Evolutionary conservation across 1,140 invertebrate species (phyloP).

Genomic region (Anagrus nilaparvatae): DNA sequence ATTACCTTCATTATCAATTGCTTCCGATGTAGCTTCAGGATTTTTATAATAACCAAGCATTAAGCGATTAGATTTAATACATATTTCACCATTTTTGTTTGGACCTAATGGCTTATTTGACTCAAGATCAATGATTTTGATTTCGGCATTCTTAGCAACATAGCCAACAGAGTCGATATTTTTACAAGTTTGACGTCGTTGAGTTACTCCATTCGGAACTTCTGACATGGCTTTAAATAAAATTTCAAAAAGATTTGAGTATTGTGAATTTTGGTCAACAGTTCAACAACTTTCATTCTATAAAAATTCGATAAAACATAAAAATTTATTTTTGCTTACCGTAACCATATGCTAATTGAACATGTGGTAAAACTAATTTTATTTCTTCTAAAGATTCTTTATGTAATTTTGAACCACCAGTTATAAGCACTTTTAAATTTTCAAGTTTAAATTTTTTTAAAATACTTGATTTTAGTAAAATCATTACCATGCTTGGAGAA

Average conservation of each 20-base stretch:
- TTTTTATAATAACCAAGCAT: slow-evolving; percentile 40
- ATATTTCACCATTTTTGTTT: slow-evolving; percentile 33
- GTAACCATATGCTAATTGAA: background rate
- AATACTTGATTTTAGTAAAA: too few relatives aligned
- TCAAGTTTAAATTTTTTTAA: too few relatives aligned
- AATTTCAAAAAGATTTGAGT: too few relatives aligned
- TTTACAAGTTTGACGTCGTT: background rate
- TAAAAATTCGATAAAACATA: too few relatives aligned
- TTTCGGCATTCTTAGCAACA: slow-evolving; percentile 7
- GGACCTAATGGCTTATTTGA: slow-evolving; percentile 18
- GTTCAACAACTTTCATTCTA: too few relatives aligned
- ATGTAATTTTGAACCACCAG: background rate
- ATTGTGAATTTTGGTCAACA: too few relatives aligned
- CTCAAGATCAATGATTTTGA: slow-evolving; percentile 17
- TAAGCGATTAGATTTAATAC: slow-evolving; percentile 22
- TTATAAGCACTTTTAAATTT: background rate
- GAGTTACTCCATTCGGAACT: background rate
- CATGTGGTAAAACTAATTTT: background rate
- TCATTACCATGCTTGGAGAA: too few relatives aligned
- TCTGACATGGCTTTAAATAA: background rate
- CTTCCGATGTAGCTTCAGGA: slow-evolving; percentile 42
- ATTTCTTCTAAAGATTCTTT: background rate
- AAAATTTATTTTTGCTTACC: too few relatives aligned
- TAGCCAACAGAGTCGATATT: slow-evolving; percentile 10
- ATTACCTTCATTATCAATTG: slow-evolving; percentile 42